Conservation (phyloP, 2,113 vertebrate genomes). For the Nothoprocta pentlandii region DNA sequence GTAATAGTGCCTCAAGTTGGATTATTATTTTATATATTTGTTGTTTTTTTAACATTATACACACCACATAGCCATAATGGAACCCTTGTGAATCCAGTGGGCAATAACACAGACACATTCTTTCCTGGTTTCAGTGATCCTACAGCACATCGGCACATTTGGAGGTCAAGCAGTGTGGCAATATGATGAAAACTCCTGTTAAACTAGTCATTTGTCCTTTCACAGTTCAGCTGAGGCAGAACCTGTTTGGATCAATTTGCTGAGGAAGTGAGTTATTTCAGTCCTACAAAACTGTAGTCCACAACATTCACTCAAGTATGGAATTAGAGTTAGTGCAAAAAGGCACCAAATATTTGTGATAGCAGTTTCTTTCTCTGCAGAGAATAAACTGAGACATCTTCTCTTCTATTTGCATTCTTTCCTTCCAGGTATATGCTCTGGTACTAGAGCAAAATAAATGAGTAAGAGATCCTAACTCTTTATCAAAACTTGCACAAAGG, state of each 20-base stretch:
- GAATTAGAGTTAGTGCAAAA: constrained; percentile 22
- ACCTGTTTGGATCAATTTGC: constrained; percentile 29
- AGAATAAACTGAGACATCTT: not conserved
- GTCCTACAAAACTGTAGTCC: constrained; percentile 25
- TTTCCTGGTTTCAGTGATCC: constrained; percentile 41
- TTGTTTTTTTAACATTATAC: not conserved
- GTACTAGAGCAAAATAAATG: not conserved
- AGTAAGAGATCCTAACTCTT: not conserved
- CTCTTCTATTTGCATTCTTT: not conserved
- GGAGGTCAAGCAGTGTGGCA: constrained; percentile 37
- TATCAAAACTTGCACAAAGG: not conserved
- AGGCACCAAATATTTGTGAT: not conserved
- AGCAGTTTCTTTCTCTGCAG: constrained; percentile 1
- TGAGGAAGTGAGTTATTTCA: constrained; percentile 44
- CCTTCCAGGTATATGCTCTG: not conserved
- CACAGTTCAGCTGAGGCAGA: constrained; percentile 23
- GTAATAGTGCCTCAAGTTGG: not conserved
- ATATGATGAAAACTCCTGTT: not conserved
- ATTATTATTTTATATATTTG: not conserved
- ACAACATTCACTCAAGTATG: not conserved
- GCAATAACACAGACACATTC: not conserved
- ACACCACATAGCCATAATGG: not conserved
- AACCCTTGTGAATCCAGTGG: not conserved
- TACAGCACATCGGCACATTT: not conserved
- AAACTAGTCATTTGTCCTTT: constrained; percentile 64